phyloP scores from a whole-genome alignment of 2,888 invertebrate genomes.

The Caenorhabditis wallacei region DNA sequence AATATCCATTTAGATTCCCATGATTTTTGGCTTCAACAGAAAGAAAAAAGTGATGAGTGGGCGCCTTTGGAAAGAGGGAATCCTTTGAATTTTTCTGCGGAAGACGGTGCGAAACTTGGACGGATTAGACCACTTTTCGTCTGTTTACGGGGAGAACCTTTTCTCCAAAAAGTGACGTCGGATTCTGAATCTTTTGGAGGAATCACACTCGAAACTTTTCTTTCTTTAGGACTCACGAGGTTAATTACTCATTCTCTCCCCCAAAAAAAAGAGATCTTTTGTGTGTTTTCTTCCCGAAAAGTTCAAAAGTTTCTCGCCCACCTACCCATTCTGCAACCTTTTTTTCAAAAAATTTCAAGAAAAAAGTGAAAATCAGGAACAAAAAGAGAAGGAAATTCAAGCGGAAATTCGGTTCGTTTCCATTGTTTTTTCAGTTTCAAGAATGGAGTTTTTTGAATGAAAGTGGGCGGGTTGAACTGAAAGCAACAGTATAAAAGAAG shows the following conservation, averaged over 20 bases:
- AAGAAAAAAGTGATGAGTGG: slow-evolving; percentile 16
- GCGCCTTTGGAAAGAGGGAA: slow-evolving; percentile 8
- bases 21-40: neutral
- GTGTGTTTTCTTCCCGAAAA: slow-evolving; percentile 9
- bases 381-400: slow-evolving; percentile 24
- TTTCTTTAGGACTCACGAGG: slow-evolving; percentile 24
- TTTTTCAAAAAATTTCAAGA: neutral
- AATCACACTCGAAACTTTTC: slow-evolving; percentile 20
- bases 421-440: slow-evolving; percentile 31
- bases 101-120: neutral
- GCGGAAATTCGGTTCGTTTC: slow-evolving; percentile 36
- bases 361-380: slow-evolving; percentile 13
- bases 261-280: slow-evolving; percentile 8
- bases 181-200: neutral
- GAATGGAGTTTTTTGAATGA: neutral
- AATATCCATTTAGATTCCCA: neutral
- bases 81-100: slow-evolving; percentile 4
- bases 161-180: slow-evolving; percentile 13
- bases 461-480: slow-evolving; percentile 7
- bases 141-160: slow-evolving; percentile 5
- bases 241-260: slow-evolving; percentile 37
- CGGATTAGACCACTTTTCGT: slow-evolving; percentile 20
- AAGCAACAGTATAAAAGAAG: slow-evolving; percentile 8
- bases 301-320: slow-evolving; percentile 33
- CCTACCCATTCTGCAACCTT: slow-evolving; percentile 7